Percentiles rank a stretch among this genome's conserved stretches.
Conservation (phyloP, 1,140 invertebrate genomes). For the Vanessa tameamea region DNA sequence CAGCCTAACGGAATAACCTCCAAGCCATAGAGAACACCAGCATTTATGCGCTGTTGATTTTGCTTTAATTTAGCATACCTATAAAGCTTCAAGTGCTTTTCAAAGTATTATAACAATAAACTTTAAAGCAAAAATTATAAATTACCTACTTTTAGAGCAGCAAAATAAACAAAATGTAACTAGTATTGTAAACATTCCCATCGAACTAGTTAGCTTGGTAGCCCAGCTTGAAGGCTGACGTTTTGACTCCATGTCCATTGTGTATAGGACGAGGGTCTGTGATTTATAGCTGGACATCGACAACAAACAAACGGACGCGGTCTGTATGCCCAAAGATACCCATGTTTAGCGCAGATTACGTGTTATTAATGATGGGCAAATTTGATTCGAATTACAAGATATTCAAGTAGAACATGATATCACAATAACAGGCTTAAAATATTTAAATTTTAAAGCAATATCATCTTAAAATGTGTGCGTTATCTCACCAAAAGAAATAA, state of each 20-base stretch:
- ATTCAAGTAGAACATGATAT: background rate
- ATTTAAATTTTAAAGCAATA: too few relatives aligned
- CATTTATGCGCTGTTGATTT: too few relatives aligned
- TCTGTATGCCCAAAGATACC: slow-evolving; percentile 43
- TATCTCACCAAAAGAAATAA: too few relatives aligned
- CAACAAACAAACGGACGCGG: slow-evolving; percentile 54
- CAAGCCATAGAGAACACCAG: too few relatives aligned
- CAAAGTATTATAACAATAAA: too few relatives aligned
- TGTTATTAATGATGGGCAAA: slow-evolving; percentile 40
- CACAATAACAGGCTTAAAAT: too few relatives aligned
- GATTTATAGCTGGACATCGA: slow-evolving; percentile 65
- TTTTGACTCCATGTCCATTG: slow-evolving; percentile 64
- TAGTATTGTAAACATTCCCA: slow-evolving; percentile 23
- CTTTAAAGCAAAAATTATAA: too few relatives aligned
- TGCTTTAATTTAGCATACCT: too few relatives aligned
- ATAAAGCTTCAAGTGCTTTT: too few relatives aligned
- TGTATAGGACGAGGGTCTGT: slow-evolving; percentile 68
- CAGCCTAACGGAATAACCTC: too few relatives aligned
- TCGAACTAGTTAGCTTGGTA: slow-evolving; percentile 37
- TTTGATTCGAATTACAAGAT: slow-evolving; percentile 23
- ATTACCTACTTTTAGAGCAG: too few relatives aligned
- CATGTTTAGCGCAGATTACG: slow-evolving; percentile 40
- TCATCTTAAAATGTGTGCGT: too few relatives aligned
- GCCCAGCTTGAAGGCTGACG: slow-evolving; percentile 45
- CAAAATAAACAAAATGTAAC: slow-evolving; percentile 2